Base-by-base conservation (phyloP, 2,113 vertebrate genomes). In the Cnemophilus loriae region DNA sequence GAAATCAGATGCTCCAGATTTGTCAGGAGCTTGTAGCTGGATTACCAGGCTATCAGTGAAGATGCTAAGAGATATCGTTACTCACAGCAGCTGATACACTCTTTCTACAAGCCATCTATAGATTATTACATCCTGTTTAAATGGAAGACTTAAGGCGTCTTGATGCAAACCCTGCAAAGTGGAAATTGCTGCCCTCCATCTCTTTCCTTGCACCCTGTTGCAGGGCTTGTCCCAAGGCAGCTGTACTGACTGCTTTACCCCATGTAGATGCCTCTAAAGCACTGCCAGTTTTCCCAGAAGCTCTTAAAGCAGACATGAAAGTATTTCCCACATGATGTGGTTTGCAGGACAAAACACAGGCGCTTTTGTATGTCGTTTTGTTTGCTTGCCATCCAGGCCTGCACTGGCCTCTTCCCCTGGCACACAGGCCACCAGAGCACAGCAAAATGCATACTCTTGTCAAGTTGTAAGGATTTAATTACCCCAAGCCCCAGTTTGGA, bases 321-420 rank as follows among this genome's bases (percentile, higher is more conserved):
- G 37, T 26, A 5, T 3, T 30, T 89, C 32, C n/a, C 52, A 15
- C 20, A 60, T 49, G 24, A 13, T 6, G 6, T 42, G 61, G 6
- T 19, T 86, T 80, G 27, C 35, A 42, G 64, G 33, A 39, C 18
- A 42, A 67, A 87, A 65, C 22, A 32, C 18, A 85, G 56, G 11
- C 0, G 0, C 20, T 65, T 53, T 42, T 23, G 7, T 39, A 15
- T 8, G 33, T 9, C 30, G 23, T 33, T 70, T 50, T 37, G 5
- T 82, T 71, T 88, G 14, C 63, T 69, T 50, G 57, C 44, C 27
- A 32, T 60, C 24, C 41, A 56, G 83, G n/a, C 59, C 33, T 83
- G 41, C 41, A 41, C 33, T 73, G 75, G 61, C n/a, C 60, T 19
- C 57, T 69, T 88, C 7, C 32, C 49, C 56, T 52, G 37, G 35